phyloP scores from a whole-genome alignment of 2,113 vertebrate genomes.

The Caranx ignobilis region DNA sequence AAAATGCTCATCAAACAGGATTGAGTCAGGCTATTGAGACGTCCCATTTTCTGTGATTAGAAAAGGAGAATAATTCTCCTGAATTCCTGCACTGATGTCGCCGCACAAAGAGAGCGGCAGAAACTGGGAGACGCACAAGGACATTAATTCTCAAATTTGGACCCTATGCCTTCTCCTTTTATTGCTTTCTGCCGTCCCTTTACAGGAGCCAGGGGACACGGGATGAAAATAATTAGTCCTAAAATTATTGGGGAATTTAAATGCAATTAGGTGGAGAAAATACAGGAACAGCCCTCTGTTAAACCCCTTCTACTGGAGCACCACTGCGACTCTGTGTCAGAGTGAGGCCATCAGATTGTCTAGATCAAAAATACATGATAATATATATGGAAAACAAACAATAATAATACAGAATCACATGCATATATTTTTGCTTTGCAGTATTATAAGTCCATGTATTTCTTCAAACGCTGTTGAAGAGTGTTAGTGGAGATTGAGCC shows the following conservation, averaged over 20 bases:
- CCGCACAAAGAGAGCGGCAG: slow-evolving; percentile 39
- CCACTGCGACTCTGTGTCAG: background rate
- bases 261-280: slow-evolving; percentile 42
- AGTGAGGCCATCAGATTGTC: slow-evolving; percentile 14
- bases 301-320: background rate
- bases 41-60: slow-evolving; percentile 13
- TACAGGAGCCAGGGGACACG: slow-evolving; percentile 26
- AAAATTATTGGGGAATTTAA: slow-evolving; percentile 30
- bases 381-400: slow-evolving; percentile 14
- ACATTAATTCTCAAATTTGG: slow-evolving; percentile 15
- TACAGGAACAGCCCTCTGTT: slow-evolving; percentile 7
- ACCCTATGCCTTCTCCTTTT: background rate
- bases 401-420: background rate
- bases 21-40: slow-evolving; percentile 7
- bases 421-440: slow-evolving; percentile 1
- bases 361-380: background rate
- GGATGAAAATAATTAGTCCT: slow-evolving; percentile 36
- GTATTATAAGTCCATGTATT: background rate
- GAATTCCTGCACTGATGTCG: slow-evolving; percentile 41
- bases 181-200: slow-evolving; percentile 19
- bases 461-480: background rate
- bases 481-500: slow-evolving; percentile 38
- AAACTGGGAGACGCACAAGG: background rate
- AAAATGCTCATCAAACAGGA: slow-evolving; percentile 12
- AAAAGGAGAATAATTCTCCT: slow-evolving; percentile 25